Base-by-base conservation (phyloP, 2,797 vertebrate genomes). In the Saxicola maurus region DNA sequence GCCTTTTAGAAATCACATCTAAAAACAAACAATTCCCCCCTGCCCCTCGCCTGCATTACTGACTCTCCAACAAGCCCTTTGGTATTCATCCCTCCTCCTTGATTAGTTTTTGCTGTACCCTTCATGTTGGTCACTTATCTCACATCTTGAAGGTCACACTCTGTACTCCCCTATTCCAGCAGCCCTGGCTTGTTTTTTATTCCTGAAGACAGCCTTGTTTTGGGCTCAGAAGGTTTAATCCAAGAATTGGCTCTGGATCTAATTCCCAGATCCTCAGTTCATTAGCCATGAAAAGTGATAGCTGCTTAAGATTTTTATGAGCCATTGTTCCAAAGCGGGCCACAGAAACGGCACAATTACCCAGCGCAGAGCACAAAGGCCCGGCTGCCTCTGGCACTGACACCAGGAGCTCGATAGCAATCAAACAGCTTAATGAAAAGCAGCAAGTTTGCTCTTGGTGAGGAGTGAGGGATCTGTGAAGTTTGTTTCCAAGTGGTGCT, bases 261-360 rank as follows among this genome's bases (percentile, higher is more conserved):
- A 93, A 89, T 94, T 94, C 95, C 85, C 94, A 92, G 94, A 86
- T 94, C 92, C 87, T 96, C 93, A 95, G 95, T 93, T 97, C 95
- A 96, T 94, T 96, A 96, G 95, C 91, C 94, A 94, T 94, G 96
- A 96, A 95, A 96, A 96, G 96, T 83, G 95, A 95, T 91, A 95
- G 92, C 92, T 25, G 78, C 92, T 96, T 94, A 95, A 91, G 94
- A 91, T 91, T 95, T 95, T 92, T 96, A 93, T 74, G 93, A 96
- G 96, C 93, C 55, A 51, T 86, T 90, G 92, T 91, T 94, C 87
- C 86, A 84, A 94, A 79, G 89, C 33, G 4, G 84, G 74, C 93
- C 92, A 82, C 84, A 91, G 94, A 93, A 95, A 85, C 55, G 8
- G 74, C 86, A 89, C 92, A 80, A 92, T 95, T 93, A 95, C 89